phyloP scores from a whole-genome alignment of 2,113 vertebrate genomes.

The Leptobrachium leishanense region DNA sequence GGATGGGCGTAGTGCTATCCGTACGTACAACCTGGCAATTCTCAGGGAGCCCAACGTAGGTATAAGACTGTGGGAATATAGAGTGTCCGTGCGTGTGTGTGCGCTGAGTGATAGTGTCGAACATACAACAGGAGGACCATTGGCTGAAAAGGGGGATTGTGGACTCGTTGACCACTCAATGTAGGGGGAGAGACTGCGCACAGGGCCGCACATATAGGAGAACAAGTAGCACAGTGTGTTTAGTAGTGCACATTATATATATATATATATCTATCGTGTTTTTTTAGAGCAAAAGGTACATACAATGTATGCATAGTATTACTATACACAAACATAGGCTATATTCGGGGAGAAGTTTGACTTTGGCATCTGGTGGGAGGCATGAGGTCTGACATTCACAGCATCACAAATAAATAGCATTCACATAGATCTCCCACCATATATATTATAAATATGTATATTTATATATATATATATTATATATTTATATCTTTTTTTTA shows the following conservation, averaged over 20 bases:
- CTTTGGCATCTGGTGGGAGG: conserved; percentile 2
- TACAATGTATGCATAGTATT: not conserved
- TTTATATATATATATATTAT: conserved; percentile 44
- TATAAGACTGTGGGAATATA: too few species aligned
- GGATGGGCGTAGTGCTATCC: too few species aligned
- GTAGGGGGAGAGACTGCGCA: not conserved
- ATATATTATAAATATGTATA: conserved; percentile 48
- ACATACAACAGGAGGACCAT: too few species aligned
- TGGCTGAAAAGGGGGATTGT: not conserved
- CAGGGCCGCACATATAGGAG: too few species aligned
- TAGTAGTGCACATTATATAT: not conserved
- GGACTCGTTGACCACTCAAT: not conserved
- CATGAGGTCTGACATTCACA: conserved; percentile 15
- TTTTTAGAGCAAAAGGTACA: not conserved
- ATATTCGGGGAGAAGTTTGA: not conserved
- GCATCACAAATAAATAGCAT: conserved; percentile 46
- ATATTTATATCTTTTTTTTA: conserved; percentile 41
- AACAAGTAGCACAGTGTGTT: not conserved
- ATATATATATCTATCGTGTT: not conserved
- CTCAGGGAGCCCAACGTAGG: too few species aligned
- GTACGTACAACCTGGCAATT: too few species aligned
- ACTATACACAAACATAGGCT: not conserved
- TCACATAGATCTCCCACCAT: conserved; percentile 30
- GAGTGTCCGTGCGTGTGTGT: too few species aligned
- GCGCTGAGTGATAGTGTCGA: too few species aligned